These are phyloP conservation scores for Conger conger DNA, from an alignment of 2,113 vertebrate species.

Conservation along the genomic window DNA sequence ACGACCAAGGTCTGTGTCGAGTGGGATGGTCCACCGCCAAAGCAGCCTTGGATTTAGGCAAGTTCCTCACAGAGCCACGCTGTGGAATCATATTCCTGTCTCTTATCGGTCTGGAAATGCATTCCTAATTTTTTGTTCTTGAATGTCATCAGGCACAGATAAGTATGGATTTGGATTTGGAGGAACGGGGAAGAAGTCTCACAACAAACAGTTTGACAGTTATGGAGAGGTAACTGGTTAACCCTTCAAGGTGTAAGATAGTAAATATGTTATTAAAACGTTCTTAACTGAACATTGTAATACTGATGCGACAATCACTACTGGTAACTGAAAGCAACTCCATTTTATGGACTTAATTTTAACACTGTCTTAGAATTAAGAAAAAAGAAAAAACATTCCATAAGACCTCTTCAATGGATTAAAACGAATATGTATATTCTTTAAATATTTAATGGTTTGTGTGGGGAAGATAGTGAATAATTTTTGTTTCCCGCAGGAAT, in stretches of 20 bases:
- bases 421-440: not conserved
- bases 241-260: not conserved
- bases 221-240: conserved; percentile 85
- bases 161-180: conserved; percentile 96
- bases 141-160: conserved; percentile 81
- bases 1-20: conserved; percentile 92
- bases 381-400: too few species aligned
- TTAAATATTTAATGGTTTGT: not conserved
- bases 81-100: too few species aligned
- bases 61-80: conserved; percentile 33
- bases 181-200: conserved; percentile 96
- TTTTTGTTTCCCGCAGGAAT: conserved; percentile 74
- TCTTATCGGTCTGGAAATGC: not conserved
- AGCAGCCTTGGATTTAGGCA: conserved; percentile 90
- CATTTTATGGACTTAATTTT: too few species aligned
- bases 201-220: conserved; percentile 98
- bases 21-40: conserved; percentile 93
- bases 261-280: too few species aligned
- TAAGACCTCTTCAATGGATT: not conserved
- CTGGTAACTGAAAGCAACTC: too few species aligned
- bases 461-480: not conserved
- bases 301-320: too few species aligned
- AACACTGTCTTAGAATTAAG: too few species aligned
- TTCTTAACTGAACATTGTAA: too few species aligned
- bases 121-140: not conserved